Conservation (phyloP, 1,140 invertebrate species). For the Drosophila teissieri region DNA sequence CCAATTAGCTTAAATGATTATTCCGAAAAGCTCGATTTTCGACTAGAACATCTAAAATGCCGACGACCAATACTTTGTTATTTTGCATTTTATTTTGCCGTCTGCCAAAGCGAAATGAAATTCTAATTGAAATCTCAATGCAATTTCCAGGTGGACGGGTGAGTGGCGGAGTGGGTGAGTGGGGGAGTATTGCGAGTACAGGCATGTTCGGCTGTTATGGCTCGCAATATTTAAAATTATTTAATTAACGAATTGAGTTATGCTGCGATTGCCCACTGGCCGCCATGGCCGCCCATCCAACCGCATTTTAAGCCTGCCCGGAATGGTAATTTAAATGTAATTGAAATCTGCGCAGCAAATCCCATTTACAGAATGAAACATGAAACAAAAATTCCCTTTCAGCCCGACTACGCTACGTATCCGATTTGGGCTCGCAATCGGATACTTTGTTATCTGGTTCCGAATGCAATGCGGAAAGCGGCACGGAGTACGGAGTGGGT, state of each 20-base stretch:
- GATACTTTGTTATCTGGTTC: conserved; percentile 47
- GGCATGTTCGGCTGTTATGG: conserved; percentile 57
- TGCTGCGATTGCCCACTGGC: conserved; percentile 41
- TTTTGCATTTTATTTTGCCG: conserved; percentile 43
- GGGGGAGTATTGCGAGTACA: conserved; percentile 3
- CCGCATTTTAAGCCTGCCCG: conserved; percentile 35
- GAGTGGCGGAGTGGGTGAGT: conserved; percentile 10
- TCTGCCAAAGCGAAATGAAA: conserved; percentile 57
- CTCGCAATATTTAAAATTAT: conserved; percentile 81
- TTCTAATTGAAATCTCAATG: conserved; percentile 78
- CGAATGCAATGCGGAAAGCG: conserved; percentile 37
- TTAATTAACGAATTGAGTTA: conserved; percentile 82
- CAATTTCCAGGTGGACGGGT: conserved; percentile 51
- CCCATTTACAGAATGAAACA: conserved; percentile 59
- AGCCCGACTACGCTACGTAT: conserved; percentile 4
- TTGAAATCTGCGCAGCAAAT: conserved; percentile 71
- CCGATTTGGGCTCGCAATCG: conserved; percentile 21
- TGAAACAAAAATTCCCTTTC: conserved; percentile 39
- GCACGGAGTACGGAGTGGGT: conserved; percentile 5
- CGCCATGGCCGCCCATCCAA: conserved; percentile 8
- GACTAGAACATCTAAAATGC: conserved; percentile 24
- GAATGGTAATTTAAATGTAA: conserved; percentile 77
- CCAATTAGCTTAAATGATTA: conserved; percentile 36
- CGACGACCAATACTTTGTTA: conserved; percentile 27
- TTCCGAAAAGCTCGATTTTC: conserved; percentile 24